Percentiles rank a stretch among this genome's conserved stretches.
Evolutionary conservation across 53 echinoderm and acorn worm species (phyloP).

Genomic region (Stichopus horrens): DNA sequence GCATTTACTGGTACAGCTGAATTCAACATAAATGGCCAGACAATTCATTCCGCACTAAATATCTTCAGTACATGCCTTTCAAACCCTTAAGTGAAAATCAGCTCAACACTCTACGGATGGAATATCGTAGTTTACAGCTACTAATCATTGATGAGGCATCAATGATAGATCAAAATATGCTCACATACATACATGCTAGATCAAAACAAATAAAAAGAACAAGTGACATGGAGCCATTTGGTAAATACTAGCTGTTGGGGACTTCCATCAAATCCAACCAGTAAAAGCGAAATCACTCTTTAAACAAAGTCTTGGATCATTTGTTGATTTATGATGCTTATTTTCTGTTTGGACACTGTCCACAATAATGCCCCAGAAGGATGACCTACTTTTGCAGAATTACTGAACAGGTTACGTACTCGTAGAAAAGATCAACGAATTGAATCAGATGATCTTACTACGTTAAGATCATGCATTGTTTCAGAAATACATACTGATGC

Average conservation of each 20-base stretch:
- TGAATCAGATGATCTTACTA: constrained; percentile 56
- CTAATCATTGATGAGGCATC: constrained; percentile 78
- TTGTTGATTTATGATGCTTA: constrained; percentile 56
- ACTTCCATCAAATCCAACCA: constrained; percentile 63
- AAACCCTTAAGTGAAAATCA: constrained; percentile 57
- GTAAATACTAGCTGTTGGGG: constrained; percentile 68
- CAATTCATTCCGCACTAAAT: constrained; percentile 40
- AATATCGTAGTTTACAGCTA: constrained; percentile 54
- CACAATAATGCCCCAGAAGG: constrained; percentile 73
- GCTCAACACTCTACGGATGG: constrained; percentile 53
- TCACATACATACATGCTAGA: constrained; percentile 62
- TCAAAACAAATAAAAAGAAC: constrained; percentile 63
- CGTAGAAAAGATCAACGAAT: constrained; percentile 46
- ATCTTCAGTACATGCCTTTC: constrained; percentile 9
- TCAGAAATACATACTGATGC: background rate
- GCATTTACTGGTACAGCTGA: constrained; percentile 52
- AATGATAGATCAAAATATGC: constrained; percentile 63
- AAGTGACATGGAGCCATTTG: constrained; percentile 49
- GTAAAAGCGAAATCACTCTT: constrained; percentile 54
- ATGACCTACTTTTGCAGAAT: constrained; percentile 56
- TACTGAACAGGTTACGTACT: constrained; percentile 40
- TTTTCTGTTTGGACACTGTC: constrained; percentile 51
- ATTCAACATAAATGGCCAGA: constrained; percentile 44
- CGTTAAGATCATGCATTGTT: constrained; percentile 18
- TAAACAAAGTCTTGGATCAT: constrained; percentile 21